A percentile compares a stretch with the other conserved stretches of the same genome.
Conservation (phyloP, 2,888 invertebrate species). For the Drosophila greeni region DNA sequence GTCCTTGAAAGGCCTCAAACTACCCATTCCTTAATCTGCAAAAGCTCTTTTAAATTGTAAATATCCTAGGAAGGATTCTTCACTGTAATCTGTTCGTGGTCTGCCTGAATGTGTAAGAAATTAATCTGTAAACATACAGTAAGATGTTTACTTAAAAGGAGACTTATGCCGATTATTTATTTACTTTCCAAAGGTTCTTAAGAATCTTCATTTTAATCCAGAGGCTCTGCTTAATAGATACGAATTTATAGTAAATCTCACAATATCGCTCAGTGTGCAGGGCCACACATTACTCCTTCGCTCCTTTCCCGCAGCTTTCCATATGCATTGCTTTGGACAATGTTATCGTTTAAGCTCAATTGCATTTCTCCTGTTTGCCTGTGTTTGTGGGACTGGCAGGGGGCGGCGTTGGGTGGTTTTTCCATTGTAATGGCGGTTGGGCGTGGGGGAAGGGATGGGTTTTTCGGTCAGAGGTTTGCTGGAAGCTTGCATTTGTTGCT, state of each 20-base stretch:
- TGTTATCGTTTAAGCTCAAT: constrained; percentile 67
- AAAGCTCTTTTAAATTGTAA: too few relatives aligned
- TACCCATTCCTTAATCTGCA: too few relatives aligned
- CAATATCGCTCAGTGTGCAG: not conserved
- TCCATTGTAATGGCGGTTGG: constrained; percentile 9
- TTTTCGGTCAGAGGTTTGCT: constrained; percentile 35
- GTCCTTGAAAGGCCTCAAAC: not conserved
- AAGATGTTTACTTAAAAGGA: too few relatives aligned
- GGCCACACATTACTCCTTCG: constrained; percentile 2
- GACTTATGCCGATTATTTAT: not conserved
- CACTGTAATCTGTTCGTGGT: too few relatives aligned
- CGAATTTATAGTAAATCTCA: not conserved
- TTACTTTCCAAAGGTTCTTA: not conserved
- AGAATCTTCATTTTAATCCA: not conserved
- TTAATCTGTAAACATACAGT: too few relatives aligned
- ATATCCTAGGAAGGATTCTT: not conserved
- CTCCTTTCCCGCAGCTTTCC: constrained; percentile 19
- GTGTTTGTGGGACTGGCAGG: constrained; percentile 1
- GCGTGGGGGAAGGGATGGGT: not conserved
- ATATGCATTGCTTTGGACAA: constrained; percentile 40
- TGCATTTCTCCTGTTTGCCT: constrained; percentile 45
- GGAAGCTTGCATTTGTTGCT: constrained; percentile 32
- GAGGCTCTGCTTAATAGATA: not conserved
- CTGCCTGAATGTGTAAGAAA: not conserved
- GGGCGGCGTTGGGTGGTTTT: not conserved